A percentile compares a stretch with the other conserved stretches of the same genome.
phyloP scores from a whole-genome alignment of 2,888 invertebrate genomes.

The Mythimna loreyi region DNA sequence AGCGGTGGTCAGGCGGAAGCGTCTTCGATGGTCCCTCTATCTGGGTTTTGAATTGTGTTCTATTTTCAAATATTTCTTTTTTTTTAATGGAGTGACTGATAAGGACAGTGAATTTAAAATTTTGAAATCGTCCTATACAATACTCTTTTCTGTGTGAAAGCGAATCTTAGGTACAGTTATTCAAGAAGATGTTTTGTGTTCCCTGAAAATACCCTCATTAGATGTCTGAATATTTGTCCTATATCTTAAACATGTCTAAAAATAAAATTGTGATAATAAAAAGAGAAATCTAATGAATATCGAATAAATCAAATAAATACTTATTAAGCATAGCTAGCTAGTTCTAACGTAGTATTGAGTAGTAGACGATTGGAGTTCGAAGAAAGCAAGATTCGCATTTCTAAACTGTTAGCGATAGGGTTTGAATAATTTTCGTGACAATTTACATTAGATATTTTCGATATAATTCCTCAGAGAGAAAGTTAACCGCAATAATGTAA shows the following conservation, averaged over 20 bases:
- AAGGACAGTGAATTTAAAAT: neutral
- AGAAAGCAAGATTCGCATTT: conserved; percentile 21
- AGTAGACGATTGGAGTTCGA: conserved; percentile 34
- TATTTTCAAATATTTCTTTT: neutral
- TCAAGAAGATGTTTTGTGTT: neutral
- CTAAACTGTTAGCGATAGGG: conserved; percentile 8
- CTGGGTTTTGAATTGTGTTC: neutral
- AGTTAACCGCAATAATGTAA: conserved; percentile 37
- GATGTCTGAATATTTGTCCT: neutral
- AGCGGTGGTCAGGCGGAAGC: too few species aligned
- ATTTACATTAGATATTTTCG: conserved; percentile 32
- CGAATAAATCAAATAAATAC: conserved; percentile 22
- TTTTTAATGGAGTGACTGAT: neutral
- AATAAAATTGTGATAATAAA: conserved; percentile 54
- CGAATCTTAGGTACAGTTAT: neutral
- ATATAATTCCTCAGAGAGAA: conserved; percentile 40
- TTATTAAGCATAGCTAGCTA: conserved; percentile 34
- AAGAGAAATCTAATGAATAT: conserved; percentile 31
- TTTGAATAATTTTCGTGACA: conserved; percentile 26
- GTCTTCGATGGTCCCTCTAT: too few species aligned
- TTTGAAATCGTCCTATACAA: neutral
- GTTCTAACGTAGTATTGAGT: conserved; percentile 30
- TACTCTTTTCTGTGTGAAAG: neutral
- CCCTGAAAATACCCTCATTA: neutral
- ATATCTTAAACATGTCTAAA: conserved; percentile 9